phyloP scores from a whole-genome alignment of 1,140 invertebrate genomes.

The Drosophila nannoptera region DNA sequence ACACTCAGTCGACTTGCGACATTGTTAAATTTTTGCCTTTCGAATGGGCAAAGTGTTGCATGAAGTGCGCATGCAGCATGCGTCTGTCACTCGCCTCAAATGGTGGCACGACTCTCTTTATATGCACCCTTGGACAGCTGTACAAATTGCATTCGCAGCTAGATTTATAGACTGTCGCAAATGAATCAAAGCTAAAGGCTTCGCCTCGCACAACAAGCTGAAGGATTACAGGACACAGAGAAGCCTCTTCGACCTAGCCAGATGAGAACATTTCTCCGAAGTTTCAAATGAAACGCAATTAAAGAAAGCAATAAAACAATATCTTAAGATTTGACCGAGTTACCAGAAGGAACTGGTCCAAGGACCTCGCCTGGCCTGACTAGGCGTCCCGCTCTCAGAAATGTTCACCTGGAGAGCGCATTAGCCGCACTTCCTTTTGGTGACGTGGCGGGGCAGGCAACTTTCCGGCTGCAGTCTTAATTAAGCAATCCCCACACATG shows the following conservation, averaged over 20 bases:
- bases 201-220: no score
- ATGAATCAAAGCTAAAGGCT: conserved; percentile 9
- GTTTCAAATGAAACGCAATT: neutral
- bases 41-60: conserved; percentile 70
- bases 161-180: conserved; percentile 32
- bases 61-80: conserved; percentile 28
- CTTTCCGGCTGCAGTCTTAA: conserved; percentile 4
- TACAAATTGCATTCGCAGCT: conserved; percentile 43
- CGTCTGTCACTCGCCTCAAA: conserved; percentile 56
- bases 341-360: no score
- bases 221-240: neutral
- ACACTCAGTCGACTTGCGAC: conserved; percentile 52
- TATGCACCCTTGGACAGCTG: conserved; percentile 39
- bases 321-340: no score
- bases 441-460: neutral
- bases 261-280: neutral
- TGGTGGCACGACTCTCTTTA: conserved; percentile 52
- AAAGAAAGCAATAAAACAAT: no score
- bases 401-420: neutral
- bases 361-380: no score
- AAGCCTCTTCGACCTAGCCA: neutral
- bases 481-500: conserved; percentile 12
- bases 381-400: no score
- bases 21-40: conserved; percentile 68
- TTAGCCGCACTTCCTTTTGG: neutral